Base-by-base conservation (phyloP, 2,797 vertebrate species). In the Mallotus villosus region DNA sequence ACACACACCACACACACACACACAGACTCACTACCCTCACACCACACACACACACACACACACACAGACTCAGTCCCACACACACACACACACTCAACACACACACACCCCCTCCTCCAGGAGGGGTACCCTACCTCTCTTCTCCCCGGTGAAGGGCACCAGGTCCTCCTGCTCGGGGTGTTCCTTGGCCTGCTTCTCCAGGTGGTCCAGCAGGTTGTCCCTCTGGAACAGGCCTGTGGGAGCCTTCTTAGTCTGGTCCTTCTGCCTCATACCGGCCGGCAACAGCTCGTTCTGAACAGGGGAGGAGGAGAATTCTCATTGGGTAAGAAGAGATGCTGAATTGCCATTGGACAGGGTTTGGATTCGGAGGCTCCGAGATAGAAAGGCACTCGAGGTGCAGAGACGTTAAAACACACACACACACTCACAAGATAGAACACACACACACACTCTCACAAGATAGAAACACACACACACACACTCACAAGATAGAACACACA, bases 121-220 rank as follows among this genome's bases (percentile, higher is more conserved):
- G 11, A 8, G 2, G 41, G 2, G 2, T 14, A 11, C 17, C 25
- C 2, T 51, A 98, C 97, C 97, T 96, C 95, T 95, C 91, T 99
- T 99, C 84, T 99, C 96, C 1, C 97, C 96, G 0, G 97, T 99
- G 90, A 91, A 98, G 72, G 97, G 97, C 73, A 99, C 97, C 86
- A 97, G 90, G 87, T 99, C 97, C 82, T 98, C 96, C 87, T 84
- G 91, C 86, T 99, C 97, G 53, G 97, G 96, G 86, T 95, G 87
- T 9, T 98, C 96, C 74, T 96, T 96, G n/a, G 97, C 97, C 89
- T 98, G 92, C 82, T 98, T 94, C 93, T 99, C 97, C 90, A 99
- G 92, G 87, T 99, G 97, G 37, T 95, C 95, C 88, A 98, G 91
- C 74, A 99, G 95, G 77, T 96, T 91, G 72, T 97, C 97, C 81